A percentile compares a stretch with the other conserved stretches of the same genome.
Conservation (phyloP, 2,888 invertebrate genomes). For the Sabatieria punctata region DNA sequence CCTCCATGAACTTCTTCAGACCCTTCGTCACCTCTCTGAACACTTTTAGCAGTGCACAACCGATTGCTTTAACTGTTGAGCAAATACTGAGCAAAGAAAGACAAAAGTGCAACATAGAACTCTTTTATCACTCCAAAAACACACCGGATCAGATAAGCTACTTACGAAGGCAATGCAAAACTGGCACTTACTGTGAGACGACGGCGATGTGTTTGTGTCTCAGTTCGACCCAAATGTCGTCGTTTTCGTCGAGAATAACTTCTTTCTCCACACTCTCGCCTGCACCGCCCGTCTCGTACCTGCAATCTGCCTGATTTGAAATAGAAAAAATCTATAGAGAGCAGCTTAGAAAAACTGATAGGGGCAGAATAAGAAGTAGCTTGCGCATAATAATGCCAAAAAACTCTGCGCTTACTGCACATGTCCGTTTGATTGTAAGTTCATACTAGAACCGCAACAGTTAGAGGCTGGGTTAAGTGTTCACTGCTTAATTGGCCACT, state of each 20-base stretch:
- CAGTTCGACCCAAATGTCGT: slow-evolving; percentile 91
- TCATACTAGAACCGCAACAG: no score
- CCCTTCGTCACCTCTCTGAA: slow-evolving; percentile 78
- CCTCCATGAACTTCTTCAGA: slow-evolving; percentile 76
- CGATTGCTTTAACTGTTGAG: no score
- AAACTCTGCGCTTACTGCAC: not conserved
- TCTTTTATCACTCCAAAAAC: not conserved
- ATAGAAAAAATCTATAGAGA: not conserved
- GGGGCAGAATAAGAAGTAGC: no score
- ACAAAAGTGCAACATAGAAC: not conserved
- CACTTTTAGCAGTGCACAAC: slow-evolving; percentile 1
- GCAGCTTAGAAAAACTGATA: not conserved
- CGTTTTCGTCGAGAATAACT: slow-evolving; percentile 86
- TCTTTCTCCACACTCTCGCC: slow-evolving; percentile 37
- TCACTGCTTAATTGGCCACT: no score
- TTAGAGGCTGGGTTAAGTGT: no score
- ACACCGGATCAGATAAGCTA: not conserved
- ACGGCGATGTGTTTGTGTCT: slow-evolving; percentile 98
- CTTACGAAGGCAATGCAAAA: not conserved
- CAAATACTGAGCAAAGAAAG: not conserved
- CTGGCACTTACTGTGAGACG: slow-evolving; percentile 60
- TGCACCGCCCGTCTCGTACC: slow-evolving; percentile 71
- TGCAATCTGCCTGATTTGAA: slow-evolving; percentile 31
- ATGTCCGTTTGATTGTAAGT: no score
- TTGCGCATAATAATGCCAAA: no score